These are phyloP conservation scores for Drosophila pseudoobscura DNA, from an alignment of 1,140 invertebrate genomes.

Conservation along the genomic window DNA sequence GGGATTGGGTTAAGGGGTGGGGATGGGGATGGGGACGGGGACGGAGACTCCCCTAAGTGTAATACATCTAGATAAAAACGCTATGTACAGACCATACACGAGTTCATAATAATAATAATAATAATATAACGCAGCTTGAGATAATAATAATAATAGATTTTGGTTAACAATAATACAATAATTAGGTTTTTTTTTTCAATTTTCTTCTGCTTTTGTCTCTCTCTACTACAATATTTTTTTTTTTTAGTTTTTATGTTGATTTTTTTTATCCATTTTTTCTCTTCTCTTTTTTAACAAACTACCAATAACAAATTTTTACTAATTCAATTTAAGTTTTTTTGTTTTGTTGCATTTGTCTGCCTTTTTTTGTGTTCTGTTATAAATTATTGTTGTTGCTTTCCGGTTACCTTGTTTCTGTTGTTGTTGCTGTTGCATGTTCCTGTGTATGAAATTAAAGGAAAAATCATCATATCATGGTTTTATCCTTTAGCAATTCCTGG, in stretches of 20 bases:
- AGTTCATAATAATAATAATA: constrained; percentile 69
- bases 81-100: constrained; percentile 74
- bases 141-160: constrained; percentile 80
- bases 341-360: constrained; percentile 29
- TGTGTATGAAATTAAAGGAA: constrained; percentile 64
- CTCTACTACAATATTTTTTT: constrained; percentile 55
- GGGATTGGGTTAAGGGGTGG: background rate
- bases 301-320: constrained; percentile 82
- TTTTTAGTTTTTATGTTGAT: constrained; percentile 23
- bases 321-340: constrained; percentile 68
- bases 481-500: constrained; percentile 72
- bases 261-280: constrained; percentile 16
- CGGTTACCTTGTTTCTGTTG: constrained; percentile 73
- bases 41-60: constrained; percentile 60
- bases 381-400: constrained; percentile 77
- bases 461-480: constrained; percentile 21
- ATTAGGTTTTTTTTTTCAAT: constrained; percentile 57
- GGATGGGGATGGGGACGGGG: constrained; percentile 3
- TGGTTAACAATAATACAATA: constrained; percentile 82
- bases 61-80: constrained; percentile 82
- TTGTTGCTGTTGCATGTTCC: constrained; percentile 30
- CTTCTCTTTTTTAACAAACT: constrained; percentile 72
- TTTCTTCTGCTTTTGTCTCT: constrained; percentile 43
- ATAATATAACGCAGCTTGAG: constrained; percentile 69
- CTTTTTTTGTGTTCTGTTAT: constrained; percentile 43